phyloP scores from a whole-genome alignment of 2,888 invertebrate genomes.

The Dynastes maya region DNA sequence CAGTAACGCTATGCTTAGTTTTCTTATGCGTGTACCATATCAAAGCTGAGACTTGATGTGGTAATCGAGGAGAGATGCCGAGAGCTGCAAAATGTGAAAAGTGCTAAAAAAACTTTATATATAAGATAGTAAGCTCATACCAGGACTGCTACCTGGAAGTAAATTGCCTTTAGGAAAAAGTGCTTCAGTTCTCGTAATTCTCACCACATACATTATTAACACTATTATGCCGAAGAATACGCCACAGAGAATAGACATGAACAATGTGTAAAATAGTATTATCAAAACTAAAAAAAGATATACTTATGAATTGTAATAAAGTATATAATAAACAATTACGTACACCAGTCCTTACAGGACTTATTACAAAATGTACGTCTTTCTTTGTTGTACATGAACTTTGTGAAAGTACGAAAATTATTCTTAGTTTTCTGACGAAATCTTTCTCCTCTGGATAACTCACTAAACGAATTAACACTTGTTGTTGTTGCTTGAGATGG shows the following conservation, averaged over 20 bases:
- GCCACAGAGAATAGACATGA: conserved; percentile 50
- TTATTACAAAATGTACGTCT: conserved; percentile 71
- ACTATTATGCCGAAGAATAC: conserved; percentile 48
- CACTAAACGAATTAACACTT: conserved; percentile 34
- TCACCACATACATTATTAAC: conserved; percentile 41
- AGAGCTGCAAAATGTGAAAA: conserved; percentile 43
- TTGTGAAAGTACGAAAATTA: conserved; percentile 61
- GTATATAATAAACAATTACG: conserved; percentile 52
- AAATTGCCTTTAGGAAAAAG: conserved; percentile 36
- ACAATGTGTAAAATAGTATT: conserved; percentile 50
- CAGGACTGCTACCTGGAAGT: conserved; percentile 44
- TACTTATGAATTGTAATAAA: not conserved
- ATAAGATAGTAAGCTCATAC: conserved; percentile 23
- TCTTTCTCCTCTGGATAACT: conserved; percentile 24
- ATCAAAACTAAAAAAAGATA: conserved; percentile 2
- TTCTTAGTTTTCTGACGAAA: conserved; percentile 19
- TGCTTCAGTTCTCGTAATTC: conserved; percentile 11
- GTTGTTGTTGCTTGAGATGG: conserved; percentile 47
- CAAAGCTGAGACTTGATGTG: conserved; percentile 28
- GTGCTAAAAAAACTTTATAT: conserved; percentile 11
- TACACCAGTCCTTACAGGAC: conserved; percentile 74
- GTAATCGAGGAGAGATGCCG: conserved; percentile 37
- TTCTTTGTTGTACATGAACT: conserved; percentile 70
- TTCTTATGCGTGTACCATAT: conserved; percentile 51
- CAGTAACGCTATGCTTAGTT: conserved; percentile 24